phyloP scores from a whole-genome alignment of 2,888 invertebrate genomes.

The Cheilosia vernalis region DNA sequence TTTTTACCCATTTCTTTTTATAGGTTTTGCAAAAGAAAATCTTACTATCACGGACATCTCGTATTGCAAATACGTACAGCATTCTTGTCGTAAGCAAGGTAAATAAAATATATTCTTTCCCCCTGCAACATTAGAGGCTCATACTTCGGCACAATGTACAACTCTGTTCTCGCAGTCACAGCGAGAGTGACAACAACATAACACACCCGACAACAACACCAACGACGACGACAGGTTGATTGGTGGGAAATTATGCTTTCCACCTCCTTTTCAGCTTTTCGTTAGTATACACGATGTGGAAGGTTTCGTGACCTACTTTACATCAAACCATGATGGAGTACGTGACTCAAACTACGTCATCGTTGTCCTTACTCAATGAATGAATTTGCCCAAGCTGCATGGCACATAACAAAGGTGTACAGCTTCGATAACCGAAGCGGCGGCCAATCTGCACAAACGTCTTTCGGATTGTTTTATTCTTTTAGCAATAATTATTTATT shows the following conservation, averaged over 20 bases:
- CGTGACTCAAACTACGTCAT: constrained; percentile 69
- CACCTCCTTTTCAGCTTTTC: constrained; percentile 21
- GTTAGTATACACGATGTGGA: constrained; percentile 40
- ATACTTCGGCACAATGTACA: too few relatives aligned
- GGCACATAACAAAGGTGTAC: constrained; percentile 13
- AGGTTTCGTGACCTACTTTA: constrained; percentile 73
- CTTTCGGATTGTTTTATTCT: neutral
- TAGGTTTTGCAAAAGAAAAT: too few relatives aligned
- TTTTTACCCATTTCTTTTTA: too few relatives aligned
- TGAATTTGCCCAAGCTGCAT: constrained; percentile 63
- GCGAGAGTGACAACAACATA: constrained; percentile 6
- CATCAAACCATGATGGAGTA: constrained; percentile 57
- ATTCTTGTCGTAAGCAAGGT: too few relatives aligned
- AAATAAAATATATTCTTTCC: too few relatives aligned
- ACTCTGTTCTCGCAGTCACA: constrained; percentile 8
- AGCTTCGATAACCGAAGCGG: constrained; percentile 15
- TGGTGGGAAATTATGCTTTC: constrained; percentile 46
- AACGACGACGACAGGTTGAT: constrained; percentile 40
- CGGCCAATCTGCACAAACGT: neutral
- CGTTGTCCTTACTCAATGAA: constrained; percentile 74
- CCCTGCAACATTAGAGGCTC: too few relatives aligned
- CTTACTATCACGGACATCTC: too few relatives aligned
- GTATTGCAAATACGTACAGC: too few relatives aligned
- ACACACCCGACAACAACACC: constrained; percentile 26
- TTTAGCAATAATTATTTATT: neutral